phyloP scores from a whole-genome alignment of 2,113 vertebrate genomes.

The Melanerpes aurifrons region DNA sequence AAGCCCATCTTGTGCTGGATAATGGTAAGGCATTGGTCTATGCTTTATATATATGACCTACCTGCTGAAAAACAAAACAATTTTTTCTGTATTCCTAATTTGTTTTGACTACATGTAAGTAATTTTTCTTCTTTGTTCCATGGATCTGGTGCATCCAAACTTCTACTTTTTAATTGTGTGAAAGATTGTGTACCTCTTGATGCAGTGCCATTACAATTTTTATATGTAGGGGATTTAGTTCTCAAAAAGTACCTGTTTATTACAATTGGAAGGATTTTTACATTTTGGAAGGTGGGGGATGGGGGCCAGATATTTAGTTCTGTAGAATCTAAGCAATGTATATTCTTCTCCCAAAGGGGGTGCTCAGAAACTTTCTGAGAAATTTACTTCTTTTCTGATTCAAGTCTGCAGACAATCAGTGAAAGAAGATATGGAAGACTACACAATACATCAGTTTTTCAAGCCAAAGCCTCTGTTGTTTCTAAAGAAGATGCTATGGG shows the following conservation, averaged over 20 bases:
- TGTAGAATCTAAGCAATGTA: background rate
- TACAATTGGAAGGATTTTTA: background rate
- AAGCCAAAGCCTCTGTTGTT: background rate
- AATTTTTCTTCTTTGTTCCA: rapidly evolving
- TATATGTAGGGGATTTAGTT: background rate
- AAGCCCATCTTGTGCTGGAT: background rate
- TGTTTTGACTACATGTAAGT: background rate
- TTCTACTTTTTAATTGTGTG: background rate
- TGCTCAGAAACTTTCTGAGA: background rate
- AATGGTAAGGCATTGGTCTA: background rate
- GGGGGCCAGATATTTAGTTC: background rate
- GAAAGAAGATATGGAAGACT: background rate
- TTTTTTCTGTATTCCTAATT: background rate
- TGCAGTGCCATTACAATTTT: rapidly evolving
- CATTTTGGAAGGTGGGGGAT: rapidly evolving
- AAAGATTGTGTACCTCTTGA: background rate
- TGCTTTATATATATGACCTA: background rate
- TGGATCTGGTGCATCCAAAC: background rate
- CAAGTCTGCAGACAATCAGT: background rate
- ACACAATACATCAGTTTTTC: background rate
- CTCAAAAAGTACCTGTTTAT: background rate
- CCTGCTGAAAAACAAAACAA: background rate
- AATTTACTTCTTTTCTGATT: background rate
- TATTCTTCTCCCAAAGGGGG: background rate
- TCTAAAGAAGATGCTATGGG: background rate